Base-by-base conservation (phyloP, 2,113 vertebrate species). In the Calonectris borealis region DNA sequence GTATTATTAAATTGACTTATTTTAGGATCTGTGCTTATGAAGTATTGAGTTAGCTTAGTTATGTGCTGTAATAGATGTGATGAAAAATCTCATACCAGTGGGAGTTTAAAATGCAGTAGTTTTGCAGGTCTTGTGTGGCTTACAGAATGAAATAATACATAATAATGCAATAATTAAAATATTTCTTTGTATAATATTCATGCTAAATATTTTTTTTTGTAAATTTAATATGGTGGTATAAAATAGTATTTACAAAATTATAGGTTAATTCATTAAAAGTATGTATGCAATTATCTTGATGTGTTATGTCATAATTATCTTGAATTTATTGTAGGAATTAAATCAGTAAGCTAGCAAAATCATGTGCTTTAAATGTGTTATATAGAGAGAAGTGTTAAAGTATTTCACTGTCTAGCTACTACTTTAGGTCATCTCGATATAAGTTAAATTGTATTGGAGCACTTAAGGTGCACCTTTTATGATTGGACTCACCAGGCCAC, bases 391-490 rank as follows among this genome's bases (percentile, higher is more conserved):
- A 36, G 15, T 2, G 24, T 32, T 52, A 0, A 11, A 71, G 54
- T 19, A 55, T 78, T 48, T 38, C 7, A 1, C 49, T 27, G 29
- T 4, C n/a, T 48, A 4, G 26, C 46, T 65, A 2, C 51, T 40
- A 1, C 84, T 46, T 8, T 2, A 7, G 49, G 51, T 32, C 3
- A 1, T 27, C 65, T 73, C 1, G 1, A 6, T 32, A 1, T 2
- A 34, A 52, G 40, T 42, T 24, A 27, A 55, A 20, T 9, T 15
- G 21, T 7, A 4, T 4, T 13, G 48, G 27, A 44, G 64, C 64
- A 24, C 78, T 65, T 15, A 16, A 10, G 64, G 48, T 26, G 29
- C 19, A 27, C n/a, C 54, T 68, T 11, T 20, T 19, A 2, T 26
- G 69, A 9, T 14, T 49, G 86, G 22, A 2, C 65, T 79, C 65